Evolutionary conservation across 1,140 invertebrate species (phyloP).

Genomic region (Dendroctonus valens): DNA sequence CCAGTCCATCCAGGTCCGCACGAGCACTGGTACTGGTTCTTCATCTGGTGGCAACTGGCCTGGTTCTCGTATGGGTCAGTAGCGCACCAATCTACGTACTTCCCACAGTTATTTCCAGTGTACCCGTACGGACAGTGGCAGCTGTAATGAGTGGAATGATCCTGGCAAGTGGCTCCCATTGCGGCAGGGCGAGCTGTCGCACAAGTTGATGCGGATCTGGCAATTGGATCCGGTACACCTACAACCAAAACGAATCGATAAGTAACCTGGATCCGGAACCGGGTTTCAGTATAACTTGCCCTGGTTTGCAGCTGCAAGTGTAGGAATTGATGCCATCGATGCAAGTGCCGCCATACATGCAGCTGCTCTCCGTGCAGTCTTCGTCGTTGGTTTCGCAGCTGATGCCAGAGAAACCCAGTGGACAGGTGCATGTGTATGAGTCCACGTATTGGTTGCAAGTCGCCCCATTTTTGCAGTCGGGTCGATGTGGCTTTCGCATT

Average conservation of each 20-base stretch:
- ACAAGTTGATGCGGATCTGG: conserved; percentile 90
- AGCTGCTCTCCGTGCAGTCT: conserved; percentile 88
- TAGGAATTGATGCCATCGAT: conserved; percentile 92
- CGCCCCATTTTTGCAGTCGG: conserved; percentile 89
- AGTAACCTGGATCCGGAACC: background rate
- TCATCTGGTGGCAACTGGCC: conserved; percentile 81
- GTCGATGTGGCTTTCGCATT: conserved; percentile 88
- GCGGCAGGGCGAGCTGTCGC: conserved; percentile 83
- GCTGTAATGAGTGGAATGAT: conserved; percentile 74
- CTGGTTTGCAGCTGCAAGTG: conserved; percentile 82
- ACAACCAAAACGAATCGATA: conserved; percentile 29
- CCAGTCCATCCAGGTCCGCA: conserved; percentile 92
- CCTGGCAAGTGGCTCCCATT: conserved; percentile 88
- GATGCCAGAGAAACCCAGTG: conserved; percentile 87
- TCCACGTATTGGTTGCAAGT: conserved; percentile 92
- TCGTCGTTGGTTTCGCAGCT: conserved; percentile 95
- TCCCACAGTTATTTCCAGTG: conserved; percentile 83
- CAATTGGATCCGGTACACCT: conserved; percentile 90
- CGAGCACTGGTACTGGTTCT: conserved; percentile 82
- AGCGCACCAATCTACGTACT: conserved; percentile 81
- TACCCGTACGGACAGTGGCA: conserved; percentile 91
- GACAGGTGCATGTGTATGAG: conserved; percentile 90
- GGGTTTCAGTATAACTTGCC: conserved; percentile 50
- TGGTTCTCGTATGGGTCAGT: conserved; percentile 88
- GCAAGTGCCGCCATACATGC: conserved; percentile 91